Base-by-base conservation (phyloP, 30 jellyfish, hydroid and myxozoan species). In the Cassiopea andromeda region DNA sequence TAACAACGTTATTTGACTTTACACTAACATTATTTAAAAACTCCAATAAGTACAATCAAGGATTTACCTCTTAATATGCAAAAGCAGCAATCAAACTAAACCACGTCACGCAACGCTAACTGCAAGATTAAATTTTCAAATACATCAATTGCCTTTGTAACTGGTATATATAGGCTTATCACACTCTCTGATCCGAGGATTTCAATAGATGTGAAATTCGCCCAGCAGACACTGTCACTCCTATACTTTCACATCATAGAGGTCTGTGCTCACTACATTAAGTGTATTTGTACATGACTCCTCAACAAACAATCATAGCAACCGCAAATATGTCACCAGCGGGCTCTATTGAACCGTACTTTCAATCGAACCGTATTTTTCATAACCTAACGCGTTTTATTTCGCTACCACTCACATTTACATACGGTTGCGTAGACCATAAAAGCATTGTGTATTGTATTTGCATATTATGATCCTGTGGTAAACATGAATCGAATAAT, bases 261-360 rank as follows among this genome's bases (percentile, higher is more conserved):
- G 5, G 9, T 50, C 6, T 66, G 15, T 19, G 79, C n/a, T 43
- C 54, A 1, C 18, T 16, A 19, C 38, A 70, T 16, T 19, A 15
- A 43, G 50, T 15, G 14, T 70, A 19, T 70, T 70, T 70, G 57
- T 54, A 70, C 19, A 15, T 70, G 79, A 54, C 79, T 70, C 79
- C 19, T 70, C 15, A 66, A 66, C 75, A 66, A 66, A 66, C 75
- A 66, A 13, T 66, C 38, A 19, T 2, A 3, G 2, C 79, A 70
- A 70, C 79, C 79, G 19, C 79, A 70, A 70, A 70, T 70, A 70
- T 70, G 79, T 70, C 49, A 70, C 79, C 79, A 19, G 79, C 38
- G 79, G 48, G 14, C 54, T 54, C 38, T 70, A 70, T 70, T 70
- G 50, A 70, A 70, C n/a, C 79, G 54, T 5, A 15, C 19, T 70